A percentile compares a stretch with the other conserved stretches of the same genome.
phyloP scores from a whole-genome alignment of 2,797 vertebrate genomes.

The Avahi laniger region DNA sequence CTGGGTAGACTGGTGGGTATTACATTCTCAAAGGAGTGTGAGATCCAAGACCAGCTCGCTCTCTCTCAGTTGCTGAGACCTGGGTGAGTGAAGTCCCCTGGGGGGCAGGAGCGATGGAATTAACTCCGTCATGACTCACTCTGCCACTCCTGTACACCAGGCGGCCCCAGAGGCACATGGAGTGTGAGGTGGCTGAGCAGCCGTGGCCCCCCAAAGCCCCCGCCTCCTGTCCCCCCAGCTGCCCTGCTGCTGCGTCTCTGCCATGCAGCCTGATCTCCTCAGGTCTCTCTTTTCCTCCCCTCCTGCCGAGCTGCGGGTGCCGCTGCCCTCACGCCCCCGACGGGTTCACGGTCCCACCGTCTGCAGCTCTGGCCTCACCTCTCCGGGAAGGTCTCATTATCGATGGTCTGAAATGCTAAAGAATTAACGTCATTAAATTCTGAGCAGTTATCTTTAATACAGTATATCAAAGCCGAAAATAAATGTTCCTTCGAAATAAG shows the following conservation, averaged over 20 bases:
- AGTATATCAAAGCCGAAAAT: background rate
- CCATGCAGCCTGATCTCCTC: background rate
- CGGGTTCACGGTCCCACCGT: fast-evolving
- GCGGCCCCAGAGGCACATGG: fast-evolving
- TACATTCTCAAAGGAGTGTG: background rate
- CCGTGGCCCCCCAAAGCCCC: fast-evolving
- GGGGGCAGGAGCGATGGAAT: background rate
- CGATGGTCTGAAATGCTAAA: background rate
- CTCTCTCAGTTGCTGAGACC: background rate
- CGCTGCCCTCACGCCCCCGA: fast-evolving
- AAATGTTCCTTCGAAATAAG: background rate
- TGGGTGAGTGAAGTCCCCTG: background rate
- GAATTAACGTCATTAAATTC: background rate
- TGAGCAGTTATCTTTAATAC: background rate
- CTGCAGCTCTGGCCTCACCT: background rate
- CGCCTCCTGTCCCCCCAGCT: too few relatives aligned
- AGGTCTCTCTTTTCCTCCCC: too few relatives aligned
- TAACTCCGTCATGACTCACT: background rate
- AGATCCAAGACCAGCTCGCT: background rate
- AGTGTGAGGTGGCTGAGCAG: background rate
- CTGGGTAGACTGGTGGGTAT: fast-evolving
- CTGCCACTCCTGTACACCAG: background rate
- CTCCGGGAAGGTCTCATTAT: background rate
- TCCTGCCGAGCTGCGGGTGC: background rate
- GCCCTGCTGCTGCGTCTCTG: fast-evolving